Base-by-base conservation (phyloP, 2,888 invertebrate species). In the Tetragonula carbonaria region DNA sequence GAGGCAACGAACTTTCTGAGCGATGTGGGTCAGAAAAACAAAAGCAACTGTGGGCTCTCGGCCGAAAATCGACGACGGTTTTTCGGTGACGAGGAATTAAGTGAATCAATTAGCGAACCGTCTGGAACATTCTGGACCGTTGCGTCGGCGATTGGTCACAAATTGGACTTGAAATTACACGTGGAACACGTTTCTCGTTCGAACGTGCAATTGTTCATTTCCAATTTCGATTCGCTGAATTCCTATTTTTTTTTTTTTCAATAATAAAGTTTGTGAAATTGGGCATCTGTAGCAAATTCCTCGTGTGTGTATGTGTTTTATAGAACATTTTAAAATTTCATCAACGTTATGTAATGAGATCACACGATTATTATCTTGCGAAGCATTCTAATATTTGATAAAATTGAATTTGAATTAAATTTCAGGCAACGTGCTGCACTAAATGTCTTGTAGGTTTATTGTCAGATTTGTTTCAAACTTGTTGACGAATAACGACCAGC, bases 11-110 rank as follows among this genome's bases (percentile, higher is more conserved):
- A 94, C 94, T 92, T 93, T 87, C 57, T n/a, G 86, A 80, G 63
- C 85, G 86, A 94, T 93, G 92, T 93, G 91, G 93, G 93, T 93
- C 93, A 93, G 90, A 93, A 92, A 93, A 93, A 93, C 91, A 92
- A 80, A 84, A 68, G 62, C 84, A 65, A 33, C 45, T 33, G 45
- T 18, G 55, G 55, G 11, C 28, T 21, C 18, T 59, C 53, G 70
- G 11, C 4, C 38, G 38, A 66, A 59, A 74, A 74, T 21, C 16
- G 38, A 21, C 63, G 33, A 13, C 45, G 50, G 11, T 65, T 78
- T 85, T 66, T 65, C 50, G 55, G 45, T 16, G n/a, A 33, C n/a
- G 4, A 53, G 5, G 50, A n/a, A 57, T 66, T 38, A 45, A 51
- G n/a, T 57, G 79, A 62, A 78, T 71, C 59, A 68, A 78, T 78